Conservation (phyloP, 2,797 vertebrate species). For the Arrhamphus sclerolepis region DNA sequence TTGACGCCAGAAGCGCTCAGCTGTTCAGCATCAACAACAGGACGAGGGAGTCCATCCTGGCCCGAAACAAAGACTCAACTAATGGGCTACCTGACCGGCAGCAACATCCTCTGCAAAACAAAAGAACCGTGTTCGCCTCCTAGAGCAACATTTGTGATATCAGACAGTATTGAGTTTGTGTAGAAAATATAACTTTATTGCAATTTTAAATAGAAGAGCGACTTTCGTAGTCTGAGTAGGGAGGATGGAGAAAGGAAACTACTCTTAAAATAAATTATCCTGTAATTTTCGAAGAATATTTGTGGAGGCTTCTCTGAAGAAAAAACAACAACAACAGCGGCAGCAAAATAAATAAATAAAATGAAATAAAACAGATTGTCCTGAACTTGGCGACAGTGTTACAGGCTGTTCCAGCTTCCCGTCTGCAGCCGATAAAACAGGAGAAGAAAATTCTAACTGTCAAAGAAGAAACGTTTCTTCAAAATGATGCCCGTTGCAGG, state of each 20-base stretch:
- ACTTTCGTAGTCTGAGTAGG: background rate
- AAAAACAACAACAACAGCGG: too few relatives aligned
- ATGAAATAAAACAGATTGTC: background rate
- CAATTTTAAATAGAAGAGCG: background rate
- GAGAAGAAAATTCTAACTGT: too few relatives aligned
- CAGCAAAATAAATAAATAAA: too few relatives aligned
- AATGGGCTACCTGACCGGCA: too few relatives aligned
- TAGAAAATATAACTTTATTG: constrained; percentile 17
- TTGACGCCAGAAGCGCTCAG: constrained; percentile 59
- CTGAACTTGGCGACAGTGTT: background rate
- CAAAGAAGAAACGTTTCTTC: background rate
- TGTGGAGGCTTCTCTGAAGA: background rate
- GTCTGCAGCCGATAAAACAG: too few relatives aligned
- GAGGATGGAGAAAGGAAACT: too few relatives aligned
- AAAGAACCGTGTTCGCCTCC: background rate
- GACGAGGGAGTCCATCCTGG: constrained; percentile 10
- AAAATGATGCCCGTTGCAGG: background rate
- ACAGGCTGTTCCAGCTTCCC: background rate
- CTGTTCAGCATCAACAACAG: constrained; percentile 73
- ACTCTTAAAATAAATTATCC: too few relatives aligned
- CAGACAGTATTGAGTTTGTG: background rate
- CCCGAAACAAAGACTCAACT: constrained; percentile 52
- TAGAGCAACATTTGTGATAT: background rate
- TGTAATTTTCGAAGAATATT: too few relatives aligned
- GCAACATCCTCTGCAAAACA: background rate